These are phyloP conservation scores for Oedothorax gibbosus DNA, from an alignment of 1,140 invertebrate genomes.

Conservation along the genomic window DNA sequence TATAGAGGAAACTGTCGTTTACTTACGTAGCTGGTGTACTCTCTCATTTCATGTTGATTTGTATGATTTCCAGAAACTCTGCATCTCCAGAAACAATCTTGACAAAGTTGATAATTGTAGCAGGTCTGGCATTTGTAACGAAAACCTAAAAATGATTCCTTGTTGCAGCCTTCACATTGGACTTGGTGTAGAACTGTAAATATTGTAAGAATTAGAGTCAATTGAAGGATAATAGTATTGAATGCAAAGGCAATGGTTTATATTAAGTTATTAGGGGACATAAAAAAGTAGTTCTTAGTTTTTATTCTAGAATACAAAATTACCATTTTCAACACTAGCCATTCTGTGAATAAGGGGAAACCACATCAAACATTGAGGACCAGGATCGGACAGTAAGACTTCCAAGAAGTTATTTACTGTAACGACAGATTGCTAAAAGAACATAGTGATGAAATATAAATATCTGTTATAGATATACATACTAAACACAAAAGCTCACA, in stretches of 20 bases:
- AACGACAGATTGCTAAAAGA: conserved; percentile 47
- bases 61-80: conserved; percentile 77
- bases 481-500: too few species aligned
- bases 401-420: conserved; percentile 61
- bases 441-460: not conserved
- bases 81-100: conserved; percentile 99
- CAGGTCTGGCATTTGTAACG: conserved; percentile 98
- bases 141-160: conserved; percentile 92
- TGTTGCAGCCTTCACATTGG: conserved; percentile 74
- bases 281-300: too few species aligned
- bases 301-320: not conserved
- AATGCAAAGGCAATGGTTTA: too few species aligned
- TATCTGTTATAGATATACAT: not conserved
- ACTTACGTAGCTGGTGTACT: conserved; percentile 60
- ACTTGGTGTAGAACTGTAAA: conserved; percentile 68
- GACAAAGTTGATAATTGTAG: conserved; percentile 96
- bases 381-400: conserved; percentile 57
- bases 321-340: conserved; percentile 70
- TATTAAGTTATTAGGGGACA: too few species aligned
- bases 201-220: not conserved
- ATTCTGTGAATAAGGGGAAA: conserved; percentile 60
- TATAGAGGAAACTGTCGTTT: not conserved
- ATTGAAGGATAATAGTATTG: too few species aligned
- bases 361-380: conserved; percentile 62
- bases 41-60: conserved; percentile 61